Evolutionary conservation across 2,888 invertebrate genomes (phyloP).

Genomic region (Lasius platythorax): DNA sequence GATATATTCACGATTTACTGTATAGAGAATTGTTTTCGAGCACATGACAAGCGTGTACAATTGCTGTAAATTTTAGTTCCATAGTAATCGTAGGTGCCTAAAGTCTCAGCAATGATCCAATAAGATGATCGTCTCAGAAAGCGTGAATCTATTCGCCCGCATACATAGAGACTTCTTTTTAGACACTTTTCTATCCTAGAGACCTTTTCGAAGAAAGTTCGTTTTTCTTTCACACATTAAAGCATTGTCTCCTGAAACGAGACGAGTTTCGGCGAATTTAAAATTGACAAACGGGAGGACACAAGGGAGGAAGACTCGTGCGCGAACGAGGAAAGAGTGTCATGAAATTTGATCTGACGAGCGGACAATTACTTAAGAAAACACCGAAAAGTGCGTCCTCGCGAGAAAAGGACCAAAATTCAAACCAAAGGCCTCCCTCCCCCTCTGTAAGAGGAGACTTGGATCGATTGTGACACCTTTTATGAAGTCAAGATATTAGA

Average conservation of each 20-base stretch:
- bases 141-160: slow-evolving; percentile 14
- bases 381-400: slow-evolving; percentile 43
- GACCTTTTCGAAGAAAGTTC: slow-evolving; percentile 30
- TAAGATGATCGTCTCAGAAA: slow-evolving; percentile 7
- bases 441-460: slow-evolving; percentile 32
- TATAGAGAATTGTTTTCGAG: slow-evolving; percentile 21
- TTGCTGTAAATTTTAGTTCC: slow-evolving; percentile 47
- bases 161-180: slow-evolving; percentile 31
- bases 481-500: not conserved
- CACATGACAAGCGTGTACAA: slow-evolving; percentile 30
- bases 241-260: not conserved
- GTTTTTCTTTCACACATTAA: slow-evolving; percentile 1
- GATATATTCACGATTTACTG: slow-evolving; percentile 9
- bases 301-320: not conserved
- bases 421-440: slow-evolving; percentile 40
- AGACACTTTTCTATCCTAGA: slow-evolving; percentile 37
- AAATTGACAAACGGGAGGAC: slow-evolving; percentile 5
- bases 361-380: slow-evolving; percentile 24
- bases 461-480: slow-evolving; percentile 30
- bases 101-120: slow-evolving; percentile 34
- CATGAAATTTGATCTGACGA: slow-evolving; percentile 14
- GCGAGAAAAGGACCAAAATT: slow-evolving; percentile 68
- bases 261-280: not conserved
- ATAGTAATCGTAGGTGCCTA: slow-evolving; percentile 52
- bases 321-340: not conserved